phyloP scores from a whole-genome alignment of 2,113 vertebrate species.

The Pseudopodoces humilis region DNA sequence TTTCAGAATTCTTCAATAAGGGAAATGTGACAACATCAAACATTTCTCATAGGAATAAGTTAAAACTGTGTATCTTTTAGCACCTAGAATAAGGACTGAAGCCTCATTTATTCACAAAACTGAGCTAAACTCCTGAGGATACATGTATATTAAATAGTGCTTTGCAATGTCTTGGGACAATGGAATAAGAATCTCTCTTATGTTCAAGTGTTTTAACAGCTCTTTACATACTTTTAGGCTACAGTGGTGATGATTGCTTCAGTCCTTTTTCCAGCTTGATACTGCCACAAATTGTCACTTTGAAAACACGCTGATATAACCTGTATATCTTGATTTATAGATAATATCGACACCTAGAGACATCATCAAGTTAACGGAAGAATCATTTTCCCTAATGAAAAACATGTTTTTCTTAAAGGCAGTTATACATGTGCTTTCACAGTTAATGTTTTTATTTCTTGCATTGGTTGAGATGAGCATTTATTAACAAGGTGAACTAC shows the following conservation, averaged over 20 bases:
- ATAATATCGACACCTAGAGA: background rate
- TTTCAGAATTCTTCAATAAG: background rate
- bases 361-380: background rate
- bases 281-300: background rate
- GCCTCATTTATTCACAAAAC: background rate
- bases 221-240: background rate
- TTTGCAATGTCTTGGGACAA: background rate
- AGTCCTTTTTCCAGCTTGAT: background rate
- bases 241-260: fast-evolving
- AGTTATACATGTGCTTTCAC: background rate
- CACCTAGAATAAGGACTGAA: background rate
- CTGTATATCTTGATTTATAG: background rate
- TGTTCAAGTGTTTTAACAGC: background rate
- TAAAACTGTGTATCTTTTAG: background rate
- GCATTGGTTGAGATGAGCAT: background rate
- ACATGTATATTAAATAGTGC: background rate
- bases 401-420: background rate
- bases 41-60: background rate
- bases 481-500: background rate
- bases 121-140: background rate
- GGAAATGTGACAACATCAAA: background rate
- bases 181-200: background rate
- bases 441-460: background rate
- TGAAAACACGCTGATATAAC: background rate
- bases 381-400: background rate